A percentile compares a stretch with the other conserved stretches of the same genome.
Evolutionary conservation across 2,888 invertebrate species (phyloP).

Genomic region (Spatulosminthurus flaviceps): DNA sequence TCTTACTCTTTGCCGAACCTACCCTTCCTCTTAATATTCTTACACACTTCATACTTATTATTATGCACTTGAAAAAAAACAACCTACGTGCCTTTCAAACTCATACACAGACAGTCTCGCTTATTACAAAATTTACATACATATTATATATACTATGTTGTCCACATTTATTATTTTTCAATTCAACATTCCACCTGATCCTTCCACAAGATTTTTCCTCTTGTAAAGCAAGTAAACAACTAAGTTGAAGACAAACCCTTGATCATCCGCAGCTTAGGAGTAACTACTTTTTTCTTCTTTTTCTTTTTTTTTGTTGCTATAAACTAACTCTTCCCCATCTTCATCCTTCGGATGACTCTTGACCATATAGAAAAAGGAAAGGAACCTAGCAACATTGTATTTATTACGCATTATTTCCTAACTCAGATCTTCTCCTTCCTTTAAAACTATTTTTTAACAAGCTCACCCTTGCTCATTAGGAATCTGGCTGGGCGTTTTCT

Average conservation of each 20-base stretch:
- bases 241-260: conserved; percentile 8
- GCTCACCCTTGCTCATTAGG: conserved; percentile 23
- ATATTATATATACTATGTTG: too few relatives aligned
- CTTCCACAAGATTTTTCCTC: conserved; percentile 41
- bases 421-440: conserved; percentile 29
- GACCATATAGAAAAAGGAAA: conserved; percentile 30
- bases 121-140: conserved; percentile 18
- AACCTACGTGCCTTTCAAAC: not conserved
- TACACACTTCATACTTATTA: too few relatives aligned
- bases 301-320: conserved; percentile 13
- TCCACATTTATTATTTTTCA: conserved; percentile 36
- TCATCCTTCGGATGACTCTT: conserved; percentile 4
- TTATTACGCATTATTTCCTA: conserved; percentile 22
- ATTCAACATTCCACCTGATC: conserved; percentile 34
- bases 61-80: not conserved
- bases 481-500: conserved; percentile 28
- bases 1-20: too few relatives aligned
- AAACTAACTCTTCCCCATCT: not conserved
- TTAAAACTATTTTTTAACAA: conserved; percentile 5
- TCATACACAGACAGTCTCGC: too few relatives aligned
- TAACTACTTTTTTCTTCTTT: not conserved
- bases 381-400: not conserved
- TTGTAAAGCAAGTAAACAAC: conserved; percentile 9
- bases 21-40: too few relatives aligned
- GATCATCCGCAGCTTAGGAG: not conserved